Evolutionary conservation across 1,140 invertebrate genomes (phyloP).

Genomic region (Trachymyrmex cornetzi): DNA sequence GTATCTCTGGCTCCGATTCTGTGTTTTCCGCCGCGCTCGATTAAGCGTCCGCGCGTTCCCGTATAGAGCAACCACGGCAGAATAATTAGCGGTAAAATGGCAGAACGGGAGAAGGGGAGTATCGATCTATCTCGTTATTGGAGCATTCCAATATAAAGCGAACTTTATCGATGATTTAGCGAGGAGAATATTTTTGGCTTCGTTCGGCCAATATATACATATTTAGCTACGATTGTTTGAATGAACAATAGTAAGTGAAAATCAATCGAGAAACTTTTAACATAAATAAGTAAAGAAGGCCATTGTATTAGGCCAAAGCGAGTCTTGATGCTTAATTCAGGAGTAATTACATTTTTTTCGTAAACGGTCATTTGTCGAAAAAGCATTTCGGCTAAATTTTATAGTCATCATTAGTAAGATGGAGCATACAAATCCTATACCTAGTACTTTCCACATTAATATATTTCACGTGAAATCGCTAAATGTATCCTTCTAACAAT

Average conservation of each 20-base stretch:
- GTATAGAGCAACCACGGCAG: slow-evolving; percentile 42
- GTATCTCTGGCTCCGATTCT: slow-evolving; percentile 55
- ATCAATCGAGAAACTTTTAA: too few species aligned
- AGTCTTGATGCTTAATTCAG: too few species aligned
- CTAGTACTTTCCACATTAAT: too few species aligned
- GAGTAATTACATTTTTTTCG: too few species aligned
- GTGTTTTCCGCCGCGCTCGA: slow-evolving; percentile 68
- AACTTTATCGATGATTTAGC: slow-evolving; percentile 32
- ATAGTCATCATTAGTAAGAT: too few species aligned
- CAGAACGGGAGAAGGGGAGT: not conserved
- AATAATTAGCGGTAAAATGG: slow-evolving; percentile 73
- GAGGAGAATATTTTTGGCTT: slow-evolving; percentile 9
- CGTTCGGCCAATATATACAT: not conserved
- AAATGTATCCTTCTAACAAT: too few species aligned
- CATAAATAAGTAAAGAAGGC: too few species aligned
- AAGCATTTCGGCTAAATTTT: too few species aligned
- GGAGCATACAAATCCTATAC: too few species aligned
- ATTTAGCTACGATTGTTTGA: not conserved
- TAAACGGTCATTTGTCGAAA: too few species aligned
- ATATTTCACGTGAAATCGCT: too few species aligned
- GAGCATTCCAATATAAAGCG: slow-evolving; percentile 5
- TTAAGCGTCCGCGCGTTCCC: slow-evolving; percentile 56
- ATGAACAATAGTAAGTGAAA: not conserved
- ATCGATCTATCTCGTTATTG: not conserved
- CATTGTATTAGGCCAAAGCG: too few species aligned